Conservation (phyloP, 2,888 invertebrate genomes). For the Abrostola tripartita region DNA sequence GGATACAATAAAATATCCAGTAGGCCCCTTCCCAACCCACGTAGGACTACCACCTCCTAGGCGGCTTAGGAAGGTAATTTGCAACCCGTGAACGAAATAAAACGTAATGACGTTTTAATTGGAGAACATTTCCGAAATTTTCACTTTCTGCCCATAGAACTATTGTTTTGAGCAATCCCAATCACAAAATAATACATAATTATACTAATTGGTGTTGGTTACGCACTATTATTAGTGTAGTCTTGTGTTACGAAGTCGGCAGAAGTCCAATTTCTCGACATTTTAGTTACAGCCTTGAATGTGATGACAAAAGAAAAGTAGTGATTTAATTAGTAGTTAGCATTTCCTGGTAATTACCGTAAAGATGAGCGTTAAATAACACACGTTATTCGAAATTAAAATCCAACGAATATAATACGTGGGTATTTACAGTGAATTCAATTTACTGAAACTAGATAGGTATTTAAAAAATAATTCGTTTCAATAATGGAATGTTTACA, state of each 20-base stretch:
- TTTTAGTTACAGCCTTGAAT: slow-evolving; percentile 38
- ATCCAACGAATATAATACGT: too few species aligned
- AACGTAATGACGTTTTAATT: slow-evolving; percentile 58
- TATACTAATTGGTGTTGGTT: slow-evolving; percentile 21
- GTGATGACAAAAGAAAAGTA: slow-evolving; percentile 22
- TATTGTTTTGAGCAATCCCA: slow-evolving; percentile 19
- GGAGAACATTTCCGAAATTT: slow-evolving; percentile 41
- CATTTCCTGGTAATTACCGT: background rate
- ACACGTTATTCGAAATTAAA: too few species aligned
- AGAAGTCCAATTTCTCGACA: slow-evolving; percentile 47
- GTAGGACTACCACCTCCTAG: slow-evolving; percentile 42
- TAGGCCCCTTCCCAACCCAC: slow-evolving; percentile 54
- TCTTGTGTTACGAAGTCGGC: slow-evolving; percentile 37
- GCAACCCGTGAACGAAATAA: slow-evolving; percentile 63
- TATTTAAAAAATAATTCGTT: too few species aligned
- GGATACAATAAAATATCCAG: slow-evolving; percentile 67
- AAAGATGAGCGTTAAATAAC: slow-evolving; percentile 20
- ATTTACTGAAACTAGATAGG: too few species aligned
- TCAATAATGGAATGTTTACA: too few species aligned
- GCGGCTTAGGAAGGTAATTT: slow-evolving; percentile 60
- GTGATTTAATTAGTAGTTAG: slow-evolving; percentile 23
- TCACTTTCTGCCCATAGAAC: slow-evolving; percentile 3
- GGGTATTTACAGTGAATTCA: too few species aligned
- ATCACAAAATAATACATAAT: slow-evolving; percentile 13
- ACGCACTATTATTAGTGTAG: slow-evolving; percentile 22